These are phyloP conservation scores for Sphaeramia orbicularis DNA, from an alignment of 2,797 vertebrate species.

Conservation along the genomic window DNA sequence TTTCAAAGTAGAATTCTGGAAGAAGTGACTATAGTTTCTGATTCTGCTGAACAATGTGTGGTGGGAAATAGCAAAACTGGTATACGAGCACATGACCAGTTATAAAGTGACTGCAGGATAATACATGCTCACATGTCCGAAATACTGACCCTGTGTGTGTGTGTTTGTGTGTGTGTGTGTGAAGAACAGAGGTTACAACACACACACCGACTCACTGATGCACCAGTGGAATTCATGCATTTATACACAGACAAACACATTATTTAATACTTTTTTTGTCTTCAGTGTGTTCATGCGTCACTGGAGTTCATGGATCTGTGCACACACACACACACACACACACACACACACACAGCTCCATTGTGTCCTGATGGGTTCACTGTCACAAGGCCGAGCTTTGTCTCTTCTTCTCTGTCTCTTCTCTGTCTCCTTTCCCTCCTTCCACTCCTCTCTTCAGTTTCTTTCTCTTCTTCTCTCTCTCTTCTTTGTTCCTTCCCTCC, in stretches of 20 bases:
- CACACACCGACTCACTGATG: conserved; percentile 57
- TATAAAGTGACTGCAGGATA: conserved; percentile 35
- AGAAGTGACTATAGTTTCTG: background rate
- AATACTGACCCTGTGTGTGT: conserved; percentile 49
- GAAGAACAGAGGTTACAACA: conserved; percentile 34
- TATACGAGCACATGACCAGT: conserved; percentile 7
- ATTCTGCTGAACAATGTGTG: background rate
- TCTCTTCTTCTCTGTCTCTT: conserved; percentile 46
- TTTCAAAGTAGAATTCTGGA: background rate
- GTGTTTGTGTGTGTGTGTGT: too few species aligned
- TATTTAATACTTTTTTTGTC: conserved; percentile 11
- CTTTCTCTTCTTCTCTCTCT: too few species aligned
- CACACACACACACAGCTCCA: conserved; percentile 56
- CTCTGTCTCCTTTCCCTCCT: conserved; percentile 8
- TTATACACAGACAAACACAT: conserved; percentile 29
- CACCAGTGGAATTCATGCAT: conserved; percentile 46
- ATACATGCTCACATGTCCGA: conserved; percentile 37
- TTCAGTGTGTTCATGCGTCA: conserved; percentile 24
- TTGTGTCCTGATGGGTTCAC: conserved; percentile 56
- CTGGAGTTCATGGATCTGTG: conserved; percentile 6
- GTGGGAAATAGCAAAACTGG: background rate
- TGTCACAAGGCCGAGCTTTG: conserved; percentile 79
- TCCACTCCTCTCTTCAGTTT: background rate
- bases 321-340: background rate
- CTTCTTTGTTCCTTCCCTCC: too few species aligned